Conservation (phyloP, 2,888 invertebrate genomes). For the Cryptocephalus moraei region DNA sequence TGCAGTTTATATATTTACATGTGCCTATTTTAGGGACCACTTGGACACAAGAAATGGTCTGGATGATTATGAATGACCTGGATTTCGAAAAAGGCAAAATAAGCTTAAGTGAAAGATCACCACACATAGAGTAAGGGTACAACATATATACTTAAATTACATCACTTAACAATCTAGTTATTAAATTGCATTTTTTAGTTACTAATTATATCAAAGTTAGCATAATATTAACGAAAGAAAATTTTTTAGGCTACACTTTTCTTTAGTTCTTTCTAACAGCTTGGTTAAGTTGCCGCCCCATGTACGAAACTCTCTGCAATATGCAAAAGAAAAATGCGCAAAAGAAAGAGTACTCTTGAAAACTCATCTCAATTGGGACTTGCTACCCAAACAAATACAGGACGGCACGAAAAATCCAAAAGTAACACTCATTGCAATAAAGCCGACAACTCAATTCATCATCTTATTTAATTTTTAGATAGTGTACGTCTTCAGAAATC, state of each 20-base stretch:
- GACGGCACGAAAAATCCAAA: constrained; percentile 32
- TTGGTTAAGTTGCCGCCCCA: constrained; percentile 2
- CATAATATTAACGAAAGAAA: too few species aligned
- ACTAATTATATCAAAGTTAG: too few species aligned
- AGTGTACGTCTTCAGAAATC: constrained; percentile 59
- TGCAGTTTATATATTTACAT: too few species aligned
- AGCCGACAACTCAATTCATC: too few species aligned
- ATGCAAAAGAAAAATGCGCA: constrained; percentile 10
- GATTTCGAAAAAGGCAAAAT: constrained; percentile 1
- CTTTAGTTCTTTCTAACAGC: neutral
- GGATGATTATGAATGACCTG: constrained; percentile 1
- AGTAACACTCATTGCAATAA: constrained; percentile 11
- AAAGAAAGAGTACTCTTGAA: constrained; percentile 44
- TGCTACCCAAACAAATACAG: constrained; percentile 43
- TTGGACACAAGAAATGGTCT: constrained; percentile 1
- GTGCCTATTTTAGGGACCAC: neutral
- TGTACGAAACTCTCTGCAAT: constrained; percentile 7
- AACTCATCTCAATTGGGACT: constrained; percentile 50
- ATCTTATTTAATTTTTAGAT: constrained; percentile 38
- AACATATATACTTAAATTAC: too few species aligned
- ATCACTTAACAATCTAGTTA: too few species aligned
- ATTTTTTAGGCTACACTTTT: neutral
- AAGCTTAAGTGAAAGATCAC: constrained; percentile 1
- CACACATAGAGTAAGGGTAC: constrained; percentile 1
- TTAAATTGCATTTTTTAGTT: too few species aligned